Percentiles rank a stretch among this genome's conserved stretches.
phyloP scores from a whole-genome alignment of 1,140 invertebrate genomes.

The Papilio helenus region DNA sequence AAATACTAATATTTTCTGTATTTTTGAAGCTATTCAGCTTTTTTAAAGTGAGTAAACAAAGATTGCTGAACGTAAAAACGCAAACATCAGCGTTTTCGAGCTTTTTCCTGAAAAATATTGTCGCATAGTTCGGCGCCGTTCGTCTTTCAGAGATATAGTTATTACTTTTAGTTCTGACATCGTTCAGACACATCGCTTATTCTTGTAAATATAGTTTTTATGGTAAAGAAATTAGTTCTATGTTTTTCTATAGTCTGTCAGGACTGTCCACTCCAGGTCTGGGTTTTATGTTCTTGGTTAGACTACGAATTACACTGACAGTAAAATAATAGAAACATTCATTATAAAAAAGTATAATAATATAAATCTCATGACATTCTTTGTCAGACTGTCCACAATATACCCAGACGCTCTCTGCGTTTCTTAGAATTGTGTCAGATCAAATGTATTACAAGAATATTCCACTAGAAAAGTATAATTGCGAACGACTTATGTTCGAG shows the following conservation, averaged over 20 bases:
- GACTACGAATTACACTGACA: too few relatives aligned
- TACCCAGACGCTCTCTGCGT: not conserved
- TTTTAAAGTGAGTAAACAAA: conserved; percentile 7
- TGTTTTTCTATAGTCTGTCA: too few relatives aligned
- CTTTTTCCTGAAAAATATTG: conserved; percentile 1
- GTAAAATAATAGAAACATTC: too few relatives aligned
- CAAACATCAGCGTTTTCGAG: not conserved
- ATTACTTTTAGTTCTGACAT: conserved; percentile 1
- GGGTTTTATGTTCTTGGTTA: too few relatives aligned
- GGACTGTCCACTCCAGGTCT: too few relatives aligned
- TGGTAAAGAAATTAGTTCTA: not conserved
- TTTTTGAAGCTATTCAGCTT: not conserved
- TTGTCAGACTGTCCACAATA: not conserved
- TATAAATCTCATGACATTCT: too few relatives aligned
- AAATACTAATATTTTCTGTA: not conserved
- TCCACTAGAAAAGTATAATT: not conserved
- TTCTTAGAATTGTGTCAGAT: not conserved
- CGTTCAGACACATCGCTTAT: conserved; percentile 10
- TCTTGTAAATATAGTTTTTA: not conserved
- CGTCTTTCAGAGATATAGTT: not conserved
- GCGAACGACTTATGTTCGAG: not conserved
- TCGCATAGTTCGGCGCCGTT: conserved; percentile 6
- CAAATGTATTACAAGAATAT: not conserved
- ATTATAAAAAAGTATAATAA: too few relatives aligned
- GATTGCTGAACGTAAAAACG: not conserved